phyloP scores from a whole-genome alignment of 1,140 invertebrate genomes.

The Hyles vespertilio region DNA sequence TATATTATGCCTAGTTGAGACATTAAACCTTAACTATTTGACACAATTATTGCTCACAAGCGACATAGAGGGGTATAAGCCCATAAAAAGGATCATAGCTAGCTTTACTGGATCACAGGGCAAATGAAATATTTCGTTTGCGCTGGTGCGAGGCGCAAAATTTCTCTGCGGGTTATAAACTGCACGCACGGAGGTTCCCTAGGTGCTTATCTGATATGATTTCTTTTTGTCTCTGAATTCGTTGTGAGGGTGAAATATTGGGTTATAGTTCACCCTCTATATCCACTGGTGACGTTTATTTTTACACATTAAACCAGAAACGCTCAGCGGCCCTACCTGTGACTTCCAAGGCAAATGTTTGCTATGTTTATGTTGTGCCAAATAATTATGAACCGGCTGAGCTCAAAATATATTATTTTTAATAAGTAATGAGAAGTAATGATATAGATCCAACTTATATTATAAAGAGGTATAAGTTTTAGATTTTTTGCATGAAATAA shows the following conservation, averaged over 20 bases:
- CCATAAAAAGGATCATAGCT: constrained; percentile 53
- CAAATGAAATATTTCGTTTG: constrained; percentile 62
- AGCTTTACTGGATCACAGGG: constrained; percentile 45
- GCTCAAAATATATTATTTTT: too few relatives aligned
- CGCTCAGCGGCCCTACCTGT: too few relatives aligned
- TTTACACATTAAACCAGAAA: not conserved
- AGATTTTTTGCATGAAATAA: too few relatives aligned
- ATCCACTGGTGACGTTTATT: constrained; percentile 6
- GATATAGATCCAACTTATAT: too few relatives aligned
- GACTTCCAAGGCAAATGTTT: too few relatives aligned
- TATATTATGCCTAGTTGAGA: too few relatives aligned
- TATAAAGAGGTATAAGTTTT: too few relatives aligned
- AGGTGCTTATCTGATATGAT: constrained; percentile 40
- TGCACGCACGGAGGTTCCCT: constrained; percentile 11
- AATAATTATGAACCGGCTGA: too few relatives aligned
- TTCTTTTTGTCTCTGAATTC: constrained; percentile 35
- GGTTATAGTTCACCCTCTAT: not conserved
- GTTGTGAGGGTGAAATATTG: constrained; percentile 8
- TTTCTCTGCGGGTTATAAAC: constrained; percentile 28
- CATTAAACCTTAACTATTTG: constrained; percentile 14
- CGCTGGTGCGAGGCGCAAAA: constrained; percentile 33
- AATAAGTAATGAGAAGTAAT: too few relatives aligned
- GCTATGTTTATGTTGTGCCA: too few relatives aligned
- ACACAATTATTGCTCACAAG: constrained; percentile 40
- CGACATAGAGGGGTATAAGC: constrained; percentile 25